A percentile compares a stretch with the other conserved stretches of the same genome.
These are phyloP conservation scores for Masnerella sp. DNA, from an alignment of 2,888 invertebrate species.

Conservation along the genomic window DNA sequence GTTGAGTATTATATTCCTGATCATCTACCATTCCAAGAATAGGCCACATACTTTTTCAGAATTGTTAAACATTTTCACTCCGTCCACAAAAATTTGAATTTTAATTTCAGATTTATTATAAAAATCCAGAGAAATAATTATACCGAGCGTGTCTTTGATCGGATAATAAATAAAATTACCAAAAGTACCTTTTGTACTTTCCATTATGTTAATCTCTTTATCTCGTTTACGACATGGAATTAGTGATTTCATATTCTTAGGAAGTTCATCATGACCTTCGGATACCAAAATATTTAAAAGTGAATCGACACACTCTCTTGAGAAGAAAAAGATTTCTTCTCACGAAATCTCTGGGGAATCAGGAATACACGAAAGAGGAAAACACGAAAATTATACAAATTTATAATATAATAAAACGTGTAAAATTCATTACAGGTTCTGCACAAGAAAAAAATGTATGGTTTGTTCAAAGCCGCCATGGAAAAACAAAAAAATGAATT, in stretches of 20 bases:
- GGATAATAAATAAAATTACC: slow-evolving; percentile 37
- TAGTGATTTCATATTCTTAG: slow-evolving; percentile 29
- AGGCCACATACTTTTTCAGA: slow-evolving; percentile 38
- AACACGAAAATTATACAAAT: no score
- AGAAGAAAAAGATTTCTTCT: no score
- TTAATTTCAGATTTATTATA: slow-evolving; percentile 12
- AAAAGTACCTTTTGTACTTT: slow-evolving; percentile 26
- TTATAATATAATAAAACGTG: no score
- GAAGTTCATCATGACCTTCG: slow-evolving; percentile 16
- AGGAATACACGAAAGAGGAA: no score
- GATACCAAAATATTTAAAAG: slow-evolving; percentile 25
- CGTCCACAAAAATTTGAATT: slow-evolving; percentile 26
- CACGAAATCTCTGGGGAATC: no score
- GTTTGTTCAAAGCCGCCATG: no score
- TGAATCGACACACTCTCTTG: slow-evolving; percentile 18
- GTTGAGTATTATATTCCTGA: slow-evolving; percentile 7
- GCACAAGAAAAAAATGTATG: no score
- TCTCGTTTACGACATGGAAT: slow-evolving; percentile 5
- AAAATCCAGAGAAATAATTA: slow-evolving; percentile 5
- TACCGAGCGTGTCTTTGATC: slow-evolving; percentile 14
- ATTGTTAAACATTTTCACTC: slow-evolving; percentile 32
- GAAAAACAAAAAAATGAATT: no score
- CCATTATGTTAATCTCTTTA: slow-evolving; percentile 24
- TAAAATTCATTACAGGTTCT: no score
- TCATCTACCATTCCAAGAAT: slow-evolving; percentile 23